These are phyloP conservation scores for Hesperophylax magnus DNA, from an alignment of 1,140 invertebrate species.

Conservation along the genomic window DNA sequence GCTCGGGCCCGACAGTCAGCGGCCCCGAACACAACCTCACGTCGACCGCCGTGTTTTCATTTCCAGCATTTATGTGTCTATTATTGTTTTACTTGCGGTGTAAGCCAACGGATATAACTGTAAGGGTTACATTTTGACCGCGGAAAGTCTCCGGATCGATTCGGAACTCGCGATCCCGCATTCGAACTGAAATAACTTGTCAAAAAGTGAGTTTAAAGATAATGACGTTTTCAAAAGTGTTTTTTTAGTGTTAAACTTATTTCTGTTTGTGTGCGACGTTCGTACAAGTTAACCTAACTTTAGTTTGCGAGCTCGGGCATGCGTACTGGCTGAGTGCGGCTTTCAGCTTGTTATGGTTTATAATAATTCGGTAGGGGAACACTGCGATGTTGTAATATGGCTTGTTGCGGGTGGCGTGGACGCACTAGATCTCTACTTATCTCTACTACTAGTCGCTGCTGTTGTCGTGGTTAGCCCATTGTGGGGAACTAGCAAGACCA, in stretches of 20 bases:
- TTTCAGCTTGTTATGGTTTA: slow-evolving; percentile 39
- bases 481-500: slow-evolving; percentile 38
- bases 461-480: slow-evolving; percentile 17
- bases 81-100: slow-evolving; percentile 58
- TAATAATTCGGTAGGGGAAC: slow-evolving; percentile 37
- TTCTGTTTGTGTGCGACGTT: slow-evolving; percentile 18
- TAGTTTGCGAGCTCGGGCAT: slow-evolving; percentile 30
- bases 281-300: slow-evolving; percentile 48
- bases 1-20: slow-evolving; percentile 44
- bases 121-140: slow-evolving; percentile 35
- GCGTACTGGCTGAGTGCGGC: slow-evolving; percentile 28
- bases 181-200: background rate
- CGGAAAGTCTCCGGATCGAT: slow-evolving; percentile 13
- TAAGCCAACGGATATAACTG: slow-evolving; percentile 37
- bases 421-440: slow-evolving; percentile 2
- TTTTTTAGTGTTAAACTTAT: slow-evolving; percentile 30
- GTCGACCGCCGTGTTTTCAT: slow-evolving; percentile 54
- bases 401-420: slow-evolving; percentile 43
- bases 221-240: slow-evolving; percentile 6
- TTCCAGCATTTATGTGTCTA: slow-evolving; percentile 56
- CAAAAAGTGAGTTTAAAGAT: slow-evolving; percentile 24
- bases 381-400: slow-evolving; percentile 4
- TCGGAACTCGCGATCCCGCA: background rate
- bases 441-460: background rate
- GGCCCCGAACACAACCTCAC: slow-evolving; percentile 35